Conservation (phyloP, 2,797 vertebrate genomes). For the Lacerta bilineata region DNA sequence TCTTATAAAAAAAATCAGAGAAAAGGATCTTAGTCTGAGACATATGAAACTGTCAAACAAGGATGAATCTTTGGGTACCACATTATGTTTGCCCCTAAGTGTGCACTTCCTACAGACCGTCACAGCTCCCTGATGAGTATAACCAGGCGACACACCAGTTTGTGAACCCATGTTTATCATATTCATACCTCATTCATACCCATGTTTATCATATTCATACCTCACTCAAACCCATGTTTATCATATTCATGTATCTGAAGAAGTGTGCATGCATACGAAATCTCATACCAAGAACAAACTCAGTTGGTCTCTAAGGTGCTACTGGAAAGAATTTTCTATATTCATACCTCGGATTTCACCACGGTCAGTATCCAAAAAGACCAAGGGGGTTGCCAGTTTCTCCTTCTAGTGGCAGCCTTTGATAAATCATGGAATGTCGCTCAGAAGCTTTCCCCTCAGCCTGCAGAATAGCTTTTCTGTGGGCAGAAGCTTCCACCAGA, state of each 20-base stretch:
- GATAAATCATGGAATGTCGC: not conserved
- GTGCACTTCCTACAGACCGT: not conserved
- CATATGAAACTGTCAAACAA: constrained; percentile 23
- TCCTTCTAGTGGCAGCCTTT: not conserved
- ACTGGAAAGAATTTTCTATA: not conserved
- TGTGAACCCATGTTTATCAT: not conserved
- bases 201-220: too few relatives aligned
- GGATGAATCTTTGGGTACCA: not conserved
- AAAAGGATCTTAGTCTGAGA: not conserved
- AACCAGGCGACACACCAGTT: not conserved
- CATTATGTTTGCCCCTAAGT: not conserved
- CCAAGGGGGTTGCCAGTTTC: not conserved
- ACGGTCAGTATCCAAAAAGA: not conserved
- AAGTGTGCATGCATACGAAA: too few relatives aligned
- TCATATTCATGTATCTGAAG: too few relatives aligned
- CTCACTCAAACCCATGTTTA: too few relatives aligned
- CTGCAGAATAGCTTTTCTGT: not conserved
- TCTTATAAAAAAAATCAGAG: too few relatives aligned
- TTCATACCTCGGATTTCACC: not conserved
- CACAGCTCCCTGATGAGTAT: not conserved
- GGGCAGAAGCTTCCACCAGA: not conserved
- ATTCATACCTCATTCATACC: not conserved
- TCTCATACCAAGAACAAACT: too few relatives aligned
- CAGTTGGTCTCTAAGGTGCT: too few relatives aligned
- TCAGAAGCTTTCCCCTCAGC: not conserved